Evolutionary conservation across 2,113 vertebrate genomes (phyloP).

Genomic region (Toxotes jaculatrix): DNA sequence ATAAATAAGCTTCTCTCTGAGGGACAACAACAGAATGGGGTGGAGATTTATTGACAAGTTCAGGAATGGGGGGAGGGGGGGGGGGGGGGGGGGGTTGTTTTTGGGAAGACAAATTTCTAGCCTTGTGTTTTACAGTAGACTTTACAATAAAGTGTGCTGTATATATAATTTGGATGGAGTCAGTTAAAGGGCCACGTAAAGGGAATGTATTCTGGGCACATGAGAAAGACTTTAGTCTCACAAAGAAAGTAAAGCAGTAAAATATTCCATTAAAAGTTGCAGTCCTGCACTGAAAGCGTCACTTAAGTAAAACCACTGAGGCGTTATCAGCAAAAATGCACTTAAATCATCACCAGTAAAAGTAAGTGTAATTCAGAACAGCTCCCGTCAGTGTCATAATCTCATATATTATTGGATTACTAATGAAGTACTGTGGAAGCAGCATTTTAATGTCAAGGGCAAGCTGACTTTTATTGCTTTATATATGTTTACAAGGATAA

Average conservation of each 20-base stretch:
- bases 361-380: background rate
- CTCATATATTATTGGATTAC: background rate
- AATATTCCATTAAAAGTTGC: background rate
- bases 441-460: background rate
- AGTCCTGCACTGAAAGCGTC: background rate
- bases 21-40: constrained; percentile 46
- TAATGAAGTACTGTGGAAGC: background rate
- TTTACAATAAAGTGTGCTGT: background rate
- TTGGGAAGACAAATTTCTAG: background rate
- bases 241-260: background rate
- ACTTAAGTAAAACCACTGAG: background rate
- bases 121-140: constrained; percentile 23
- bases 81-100: background rate
- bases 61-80: background rate
- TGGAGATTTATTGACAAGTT: constrained; percentile 63
- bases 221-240: background rate
- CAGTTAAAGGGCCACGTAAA: background rate
- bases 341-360: background rate
- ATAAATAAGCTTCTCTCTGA: constrained; percentile 50
- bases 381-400: background rate
- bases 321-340: background rate
- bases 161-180: background rate
- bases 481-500: background rate
- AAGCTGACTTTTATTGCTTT: background rate
- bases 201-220: background rate